phyloP scores from a whole-genome alignment of 2,113 vertebrate genomes.

The Aleadryas rufinucha region DNA sequence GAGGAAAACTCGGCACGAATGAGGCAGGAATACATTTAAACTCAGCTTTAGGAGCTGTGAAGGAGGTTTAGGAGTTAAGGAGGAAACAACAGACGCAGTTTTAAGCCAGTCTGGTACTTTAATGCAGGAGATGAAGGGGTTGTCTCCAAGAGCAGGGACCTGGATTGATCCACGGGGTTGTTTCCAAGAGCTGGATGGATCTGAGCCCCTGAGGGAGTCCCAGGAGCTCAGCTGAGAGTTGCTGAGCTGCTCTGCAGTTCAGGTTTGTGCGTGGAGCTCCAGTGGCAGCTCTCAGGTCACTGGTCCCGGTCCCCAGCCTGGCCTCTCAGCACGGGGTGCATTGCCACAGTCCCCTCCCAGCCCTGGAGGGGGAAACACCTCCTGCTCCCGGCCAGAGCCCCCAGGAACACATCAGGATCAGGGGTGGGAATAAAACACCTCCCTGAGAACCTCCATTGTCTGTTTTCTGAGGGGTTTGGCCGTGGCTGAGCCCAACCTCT shows the following conservation, averaged over 20 bases:
- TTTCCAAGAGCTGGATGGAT: background rate
- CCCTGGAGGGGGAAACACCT: background rate
- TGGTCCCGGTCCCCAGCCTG: background rate
- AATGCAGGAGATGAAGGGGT: background rate
- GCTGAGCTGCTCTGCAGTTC: background rate
- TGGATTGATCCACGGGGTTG: background rate
- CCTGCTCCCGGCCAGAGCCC: background rate
- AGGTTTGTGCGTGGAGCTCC: background rate
- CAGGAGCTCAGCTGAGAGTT: no score
- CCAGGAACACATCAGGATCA: background rate
- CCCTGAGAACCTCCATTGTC: background rate
- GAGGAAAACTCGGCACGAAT: background rate
- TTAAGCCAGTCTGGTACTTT: background rate
- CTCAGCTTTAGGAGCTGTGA: background rate
- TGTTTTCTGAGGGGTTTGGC: background rate
- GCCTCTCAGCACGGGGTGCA: accelerated
- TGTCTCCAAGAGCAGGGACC: background rate
- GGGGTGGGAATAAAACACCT: background rate
- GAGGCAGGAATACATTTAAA: background rate
- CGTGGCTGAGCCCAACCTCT: background rate
- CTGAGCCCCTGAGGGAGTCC: background rate
- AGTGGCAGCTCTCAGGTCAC: background rate
- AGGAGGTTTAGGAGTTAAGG: background rate
- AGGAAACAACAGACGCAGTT: background rate
- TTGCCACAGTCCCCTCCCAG: background rate